Evolutionary conservation across 2,797 vertebrate genomes (phyloP).

Genomic region (Etheostoma perlongum): DNA sequence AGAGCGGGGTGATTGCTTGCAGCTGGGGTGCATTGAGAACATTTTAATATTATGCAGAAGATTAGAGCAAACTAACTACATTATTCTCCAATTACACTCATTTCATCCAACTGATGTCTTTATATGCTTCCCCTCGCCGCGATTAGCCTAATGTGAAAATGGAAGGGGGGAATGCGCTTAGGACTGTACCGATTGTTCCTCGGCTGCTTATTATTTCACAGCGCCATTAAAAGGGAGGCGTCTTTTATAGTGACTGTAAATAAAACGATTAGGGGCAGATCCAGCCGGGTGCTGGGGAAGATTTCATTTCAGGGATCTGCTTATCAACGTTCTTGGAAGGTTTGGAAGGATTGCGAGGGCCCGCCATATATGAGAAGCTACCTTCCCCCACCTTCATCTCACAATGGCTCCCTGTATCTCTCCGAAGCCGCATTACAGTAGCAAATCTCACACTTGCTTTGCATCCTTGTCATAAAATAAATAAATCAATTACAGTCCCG

Average conservation of each 20-base stretch:
- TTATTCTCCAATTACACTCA: conserved; percentile 93
- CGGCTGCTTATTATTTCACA: conserved; percentile 86
- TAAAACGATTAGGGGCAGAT: conserved; percentile 90
- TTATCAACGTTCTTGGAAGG: conserved; percentile 88
- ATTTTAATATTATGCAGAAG: conserved; percentile 93
- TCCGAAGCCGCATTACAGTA: conserved; percentile 79
- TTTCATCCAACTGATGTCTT: conserved; percentile 93
- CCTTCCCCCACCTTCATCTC: conserved; percentile 79
- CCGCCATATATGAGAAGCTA: conserved; percentile 67
- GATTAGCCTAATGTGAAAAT: conserved; percentile 95
- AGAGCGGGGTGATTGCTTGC: conserved; percentile 91
- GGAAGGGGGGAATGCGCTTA: conserved; percentile 85
- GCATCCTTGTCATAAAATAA: conserved; percentile 81
- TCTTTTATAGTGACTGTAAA: conserved; percentile 90
- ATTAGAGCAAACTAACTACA: conserved; percentile 95
- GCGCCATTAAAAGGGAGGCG: conserved; percentile 85
- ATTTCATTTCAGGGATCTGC: conserved; percentile 88
- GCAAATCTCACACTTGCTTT: conserved; percentile 83
- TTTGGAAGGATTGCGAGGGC: conserved; percentile 80
- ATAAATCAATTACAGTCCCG: conserved; percentile 81
- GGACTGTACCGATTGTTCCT: conserved; percentile 88
- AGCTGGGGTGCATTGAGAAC: conserved; percentile 90
- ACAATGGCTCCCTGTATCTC: conserved; percentile 59
- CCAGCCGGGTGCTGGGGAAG: conserved; percentile 83
- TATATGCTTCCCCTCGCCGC: conserved; percentile 90